phyloP scores from a whole-genome alignment of 2,888 invertebrate species.

The Drepana falcataria region DNA sequence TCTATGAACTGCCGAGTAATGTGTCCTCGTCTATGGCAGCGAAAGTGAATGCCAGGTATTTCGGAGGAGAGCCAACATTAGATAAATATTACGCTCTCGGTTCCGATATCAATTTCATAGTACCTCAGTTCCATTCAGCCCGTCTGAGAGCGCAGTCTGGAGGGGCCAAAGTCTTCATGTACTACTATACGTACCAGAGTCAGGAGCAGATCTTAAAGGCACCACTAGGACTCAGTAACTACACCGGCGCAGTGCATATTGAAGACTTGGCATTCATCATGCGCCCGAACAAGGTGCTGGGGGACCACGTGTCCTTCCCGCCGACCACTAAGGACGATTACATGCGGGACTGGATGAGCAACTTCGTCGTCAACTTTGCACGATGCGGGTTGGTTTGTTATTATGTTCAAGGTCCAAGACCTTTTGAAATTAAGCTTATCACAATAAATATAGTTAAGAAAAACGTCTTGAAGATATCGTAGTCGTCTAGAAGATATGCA shows the following conservation, averaged over 20 bases:
- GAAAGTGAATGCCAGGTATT: not conserved
- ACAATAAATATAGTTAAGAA: too few species aligned
- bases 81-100: not conserved
- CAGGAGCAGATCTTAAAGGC: not conserved
- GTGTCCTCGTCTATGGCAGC: not conserved
- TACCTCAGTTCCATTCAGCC: not conserved
- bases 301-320: conserved; percentile 12
- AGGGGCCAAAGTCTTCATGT: not conserved
- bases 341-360: conserved; percentile 23
- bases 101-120: not conserved
- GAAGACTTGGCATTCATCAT: conserved; percentile 68
- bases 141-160: not conserved
- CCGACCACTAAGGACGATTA: conserved; percentile 15
- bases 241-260: conserved; percentile 51
- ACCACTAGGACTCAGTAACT: not conserved
- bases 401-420: too few species aligned
- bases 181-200: not conserved
- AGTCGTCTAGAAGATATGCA: too few species aligned
- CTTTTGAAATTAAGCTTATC: too few species aligned
- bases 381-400: conserved; percentile 16
- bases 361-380: conserved; percentile 21
- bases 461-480: too few species aligned
- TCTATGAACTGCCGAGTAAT: not conserved
- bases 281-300: conserved; percentile 11
- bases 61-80: not conserved